phyloP scores from a whole-genome alignment of 2,888 invertebrate genomes.

The Acanthosepion pharaonis region DNA sequence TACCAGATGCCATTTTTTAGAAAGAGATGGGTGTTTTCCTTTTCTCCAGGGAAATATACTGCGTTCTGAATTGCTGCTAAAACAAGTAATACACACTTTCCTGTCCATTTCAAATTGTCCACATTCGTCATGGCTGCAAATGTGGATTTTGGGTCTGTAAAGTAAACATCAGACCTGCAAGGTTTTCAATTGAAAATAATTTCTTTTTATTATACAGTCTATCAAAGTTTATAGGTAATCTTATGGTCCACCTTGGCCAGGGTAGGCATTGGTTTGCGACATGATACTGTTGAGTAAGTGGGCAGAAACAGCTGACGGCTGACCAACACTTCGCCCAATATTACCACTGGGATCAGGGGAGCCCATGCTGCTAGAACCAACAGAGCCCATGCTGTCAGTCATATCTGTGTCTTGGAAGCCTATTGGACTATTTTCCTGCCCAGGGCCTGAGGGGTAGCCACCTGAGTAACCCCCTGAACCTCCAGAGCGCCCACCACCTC shows the following conservation, averaged over 20 bases:
- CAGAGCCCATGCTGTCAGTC: conserved; percentile 48
- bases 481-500: conserved; percentile 40
- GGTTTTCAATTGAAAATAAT: neutral
- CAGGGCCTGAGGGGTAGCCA: neutral
- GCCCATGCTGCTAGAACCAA: conserved; percentile 45
- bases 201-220: neutral
- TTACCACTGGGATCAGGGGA: conserved; percentile 37
- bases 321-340: neutral
- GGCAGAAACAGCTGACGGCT: neutral
- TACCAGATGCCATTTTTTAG: neutral
- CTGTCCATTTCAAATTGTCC: neutral
- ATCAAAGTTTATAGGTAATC: neutral
- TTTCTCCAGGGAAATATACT: neutral
- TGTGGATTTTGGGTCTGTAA: neutral
- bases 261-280: conserved; percentile 36
- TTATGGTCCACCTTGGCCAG: conserved; percentile 14
- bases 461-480: conserved; percentile 16
- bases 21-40: neutral
- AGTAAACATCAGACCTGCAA: neutral
- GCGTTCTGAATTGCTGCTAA: neutral
- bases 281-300: conserved; percentile 44
- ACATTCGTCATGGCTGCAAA: neutral
- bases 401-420: conserved; percentile 47
- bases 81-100: neutral
- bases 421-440: conserved; percentile 47